These are phyloP conservation scores for Microctenopoma stevenorrisi DNA, from an alignment of 2,797 vertebrate genomes.

Conservation along the genomic window DNA sequence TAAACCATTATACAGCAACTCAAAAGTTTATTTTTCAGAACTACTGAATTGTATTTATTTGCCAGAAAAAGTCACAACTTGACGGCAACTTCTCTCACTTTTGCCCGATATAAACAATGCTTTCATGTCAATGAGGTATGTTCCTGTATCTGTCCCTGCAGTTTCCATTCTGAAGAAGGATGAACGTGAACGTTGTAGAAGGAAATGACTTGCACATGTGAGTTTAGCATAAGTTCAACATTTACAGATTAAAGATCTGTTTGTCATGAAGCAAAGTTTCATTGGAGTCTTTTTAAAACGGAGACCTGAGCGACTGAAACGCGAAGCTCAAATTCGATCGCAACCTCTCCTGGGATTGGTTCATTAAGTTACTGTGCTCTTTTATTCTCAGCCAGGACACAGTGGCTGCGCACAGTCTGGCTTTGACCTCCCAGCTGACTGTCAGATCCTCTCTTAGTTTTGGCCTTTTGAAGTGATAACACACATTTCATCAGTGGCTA, in stretches of 20 bases:
- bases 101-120: too few relatives aligned
- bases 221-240: too few relatives aligned
- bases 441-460: constrained; percentile 56
- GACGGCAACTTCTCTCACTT: neutral
- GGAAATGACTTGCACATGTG: too few relatives aligned
- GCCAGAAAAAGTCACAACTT: neutral
- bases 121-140: too few relatives aligned
- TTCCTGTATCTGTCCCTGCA: too few relatives aligned
- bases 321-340: neutral
- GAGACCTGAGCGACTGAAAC: constrained; percentile 1
- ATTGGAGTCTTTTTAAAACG: neutral
- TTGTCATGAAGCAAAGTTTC: neutral
- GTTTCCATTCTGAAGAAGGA: too few relatives aligned
- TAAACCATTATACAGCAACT: too few relatives aligned
- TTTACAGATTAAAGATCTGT: too few relatives aligned
- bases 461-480: constrained; percentile 27
- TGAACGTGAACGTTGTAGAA: too few relatives aligned
- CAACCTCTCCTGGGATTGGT: constrained; percentile 6
- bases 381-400: constrained; percentile 24
- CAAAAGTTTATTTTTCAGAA: too few relatives aligned
- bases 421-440: constrained; percentile 56
- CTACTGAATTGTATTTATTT: too few relatives aligned
- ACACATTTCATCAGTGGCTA: constrained; percentile 50
- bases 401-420: constrained; percentile 13
- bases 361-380: neutral